phyloP scores from a whole-genome alignment of 1,140 invertebrate genomes.

The Habropoda laboriosa region DNA sequence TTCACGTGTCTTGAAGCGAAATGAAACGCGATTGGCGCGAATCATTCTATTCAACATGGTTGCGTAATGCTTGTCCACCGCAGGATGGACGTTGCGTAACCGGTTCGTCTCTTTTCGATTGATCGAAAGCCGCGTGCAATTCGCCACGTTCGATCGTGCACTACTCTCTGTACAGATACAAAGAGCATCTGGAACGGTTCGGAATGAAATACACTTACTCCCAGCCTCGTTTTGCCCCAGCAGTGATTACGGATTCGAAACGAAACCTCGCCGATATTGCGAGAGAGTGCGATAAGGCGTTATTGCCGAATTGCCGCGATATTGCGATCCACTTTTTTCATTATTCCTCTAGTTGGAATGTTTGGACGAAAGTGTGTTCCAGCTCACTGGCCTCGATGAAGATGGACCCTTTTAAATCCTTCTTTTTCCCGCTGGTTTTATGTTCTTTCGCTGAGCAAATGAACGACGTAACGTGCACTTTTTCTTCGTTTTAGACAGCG shows the following conservation, averaged over 20 bases:
- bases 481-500: no score
- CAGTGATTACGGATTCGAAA: conserved; percentile 14
- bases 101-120: conserved; percentile 4
- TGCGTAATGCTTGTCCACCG: conserved; percentile 16
- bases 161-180: neutral
- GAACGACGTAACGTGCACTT: no score
- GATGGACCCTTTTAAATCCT: neutral
- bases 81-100: conserved; percentile 26
- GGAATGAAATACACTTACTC: conserved; percentile 14
- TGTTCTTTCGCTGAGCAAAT: no score
- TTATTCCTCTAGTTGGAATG: neutral
- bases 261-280: conserved; percentile 1
- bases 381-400: no score
- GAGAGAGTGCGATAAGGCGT: conserved; percentile 12
- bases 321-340: conserved; percentile 24
- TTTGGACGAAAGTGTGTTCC: neutral
- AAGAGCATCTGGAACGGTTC: neutral
- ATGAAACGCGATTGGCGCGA: neutral
- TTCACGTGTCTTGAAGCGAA: neutral
- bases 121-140: neutral
- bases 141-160: neutral
- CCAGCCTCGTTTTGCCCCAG: neutral
- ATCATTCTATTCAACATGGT: conserved; percentile 8
- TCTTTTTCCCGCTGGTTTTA: neutral
- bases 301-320: conserved; percentile 20